Conservation (phyloP, 2,113 vertebrate species). For the Passer montanus region DNA sequence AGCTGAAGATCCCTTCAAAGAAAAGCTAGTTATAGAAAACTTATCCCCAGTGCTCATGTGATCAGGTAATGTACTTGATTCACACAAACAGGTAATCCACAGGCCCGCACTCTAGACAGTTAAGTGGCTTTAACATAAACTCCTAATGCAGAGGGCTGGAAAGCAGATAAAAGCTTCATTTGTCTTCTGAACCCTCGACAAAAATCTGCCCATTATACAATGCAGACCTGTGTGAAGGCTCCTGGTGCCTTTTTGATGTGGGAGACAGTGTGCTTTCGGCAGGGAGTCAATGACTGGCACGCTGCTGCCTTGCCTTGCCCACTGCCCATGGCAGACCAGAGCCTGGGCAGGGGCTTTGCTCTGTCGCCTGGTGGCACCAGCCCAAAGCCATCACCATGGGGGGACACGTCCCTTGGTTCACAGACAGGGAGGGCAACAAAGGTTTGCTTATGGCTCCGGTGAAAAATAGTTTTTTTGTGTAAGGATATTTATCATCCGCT, state of each 20-base stretch:
- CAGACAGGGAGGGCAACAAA: slow-evolving; percentile 70
- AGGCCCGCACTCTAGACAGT: slow-evolving; percentile 45
- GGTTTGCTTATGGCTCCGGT: slow-evolving; percentile 60
- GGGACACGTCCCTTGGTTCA: not conserved
- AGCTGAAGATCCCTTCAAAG: slow-evolving; percentile 58
- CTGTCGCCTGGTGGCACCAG: not conserved
- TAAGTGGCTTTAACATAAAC: slow-evolving; percentile 80
- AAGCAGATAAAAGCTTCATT: slow-evolving; percentile 77
- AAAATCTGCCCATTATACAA: slow-evolving; percentile 71
- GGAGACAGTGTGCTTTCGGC: not conserved
- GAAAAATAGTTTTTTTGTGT: slow-evolving; percentile 68
- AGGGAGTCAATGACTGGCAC: not conserved
- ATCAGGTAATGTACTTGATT: slow-evolving; percentile 65
- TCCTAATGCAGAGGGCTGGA: slow-evolving; percentile 32
- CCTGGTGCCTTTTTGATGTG: slow-evolving; percentile 62
- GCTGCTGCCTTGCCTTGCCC: accelerated
- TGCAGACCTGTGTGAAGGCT: slow-evolving; percentile 38
- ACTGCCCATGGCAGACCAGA: not conserved
- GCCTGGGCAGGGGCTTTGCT: slow-evolving; percentile 36
- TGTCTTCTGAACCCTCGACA: slow-evolving; percentile 56
- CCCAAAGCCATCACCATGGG: not conserved
- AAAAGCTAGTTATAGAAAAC: slow-evolving; percentile 47
- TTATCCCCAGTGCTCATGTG: not conserved
- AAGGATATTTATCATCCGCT: slow-evolving; percentile 64
- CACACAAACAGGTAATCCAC: slow-evolving; percentile 73